phyloP scores from a whole-genome alignment of 2,797 vertebrate genomes.

The Halcyon leucocephala region DNA sequence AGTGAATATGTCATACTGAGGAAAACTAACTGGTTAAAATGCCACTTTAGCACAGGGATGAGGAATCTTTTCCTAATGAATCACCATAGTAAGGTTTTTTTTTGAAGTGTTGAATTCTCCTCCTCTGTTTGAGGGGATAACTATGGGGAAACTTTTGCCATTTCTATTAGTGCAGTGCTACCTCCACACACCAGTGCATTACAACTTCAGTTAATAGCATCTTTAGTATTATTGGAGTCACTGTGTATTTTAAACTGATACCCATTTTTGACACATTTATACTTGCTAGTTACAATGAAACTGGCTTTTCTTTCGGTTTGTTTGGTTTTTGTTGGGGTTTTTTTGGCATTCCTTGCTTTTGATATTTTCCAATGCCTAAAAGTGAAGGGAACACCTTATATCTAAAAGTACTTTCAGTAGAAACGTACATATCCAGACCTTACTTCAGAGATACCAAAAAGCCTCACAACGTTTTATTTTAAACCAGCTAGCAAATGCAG shows the following conservation, averaged over 20 bases:
- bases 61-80: not conserved
- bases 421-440: not conserved
- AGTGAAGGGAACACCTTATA: not conserved
- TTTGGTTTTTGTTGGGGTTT: not conserved
- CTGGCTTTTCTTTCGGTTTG: not conserved
- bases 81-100: not conserved
- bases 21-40: not conserved
- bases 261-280: not conserved
- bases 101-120: not conserved
- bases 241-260: not conserved
- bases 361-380: not conserved
- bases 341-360: not conserved
- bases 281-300: not conserved
- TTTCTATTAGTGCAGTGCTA: not conserved
- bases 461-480: not conserved
- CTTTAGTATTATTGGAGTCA: not conserved
- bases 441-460: not conserved
- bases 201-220: not conserved
- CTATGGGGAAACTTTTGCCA: not conserved
- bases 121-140: not conserved
- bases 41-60: not conserved
- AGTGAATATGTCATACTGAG: not conserved
- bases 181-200: not conserved
- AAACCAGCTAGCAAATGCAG: not conserved
- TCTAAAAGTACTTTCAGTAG: not conserved